Evolutionary conservation across 2,888 invertebrate species (phyloP).

Genomic region (Cheilosia variabilis): DNA sequence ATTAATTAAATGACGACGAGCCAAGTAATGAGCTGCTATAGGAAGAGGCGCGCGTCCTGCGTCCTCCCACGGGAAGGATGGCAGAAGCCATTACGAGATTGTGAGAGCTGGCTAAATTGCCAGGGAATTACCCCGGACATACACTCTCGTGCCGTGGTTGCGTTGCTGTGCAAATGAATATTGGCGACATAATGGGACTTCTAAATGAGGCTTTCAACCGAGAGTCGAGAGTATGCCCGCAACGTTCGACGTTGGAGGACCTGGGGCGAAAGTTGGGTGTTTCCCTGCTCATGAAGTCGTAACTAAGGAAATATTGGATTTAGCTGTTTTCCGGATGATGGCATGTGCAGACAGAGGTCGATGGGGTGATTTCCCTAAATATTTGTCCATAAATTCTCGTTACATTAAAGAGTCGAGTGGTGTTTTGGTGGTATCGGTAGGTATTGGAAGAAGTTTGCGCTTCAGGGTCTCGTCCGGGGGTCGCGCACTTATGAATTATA

Average conservation of each 20-base stretch:
- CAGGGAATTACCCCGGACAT: constrained; percentile 65
- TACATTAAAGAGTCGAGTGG: constrained; percentile 32
- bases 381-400: constrained; percentile 51
- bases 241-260: background rate
- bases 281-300: constrained; percentile 53
- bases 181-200: constrained; percentile 73
- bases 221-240: background rate
- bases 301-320: constrained; percentile 61
- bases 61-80: constrained; percentile 50
- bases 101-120: constrained; percentile 60
- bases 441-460: background rate
- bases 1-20: constrained; percentile 70
- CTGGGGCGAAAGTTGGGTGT: constrained; percentile 22
- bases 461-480: background rate
- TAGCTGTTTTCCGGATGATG: constrained; percentile 35
- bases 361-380: constrained; percentile 20
- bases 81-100: constrained; percentile 69
- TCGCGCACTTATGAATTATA: background rate
- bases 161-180: constrained; percentile 62
- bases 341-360: constrained; percentile 25
- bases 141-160: constrained; percentile 44
- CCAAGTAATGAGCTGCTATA: constrained; percentile 66
- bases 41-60: constrained; percentile 13
- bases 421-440: constrained; percentile 11
- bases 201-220: constrained; percentile 58